A percentile compares a stretch with the other conserved stretches of the same genome.
These are phyloP conservation scores for Procambarus clarkii DNA, from an alignment of 1,140 invertebrate species.

Conservation along the genomic window DNA sequence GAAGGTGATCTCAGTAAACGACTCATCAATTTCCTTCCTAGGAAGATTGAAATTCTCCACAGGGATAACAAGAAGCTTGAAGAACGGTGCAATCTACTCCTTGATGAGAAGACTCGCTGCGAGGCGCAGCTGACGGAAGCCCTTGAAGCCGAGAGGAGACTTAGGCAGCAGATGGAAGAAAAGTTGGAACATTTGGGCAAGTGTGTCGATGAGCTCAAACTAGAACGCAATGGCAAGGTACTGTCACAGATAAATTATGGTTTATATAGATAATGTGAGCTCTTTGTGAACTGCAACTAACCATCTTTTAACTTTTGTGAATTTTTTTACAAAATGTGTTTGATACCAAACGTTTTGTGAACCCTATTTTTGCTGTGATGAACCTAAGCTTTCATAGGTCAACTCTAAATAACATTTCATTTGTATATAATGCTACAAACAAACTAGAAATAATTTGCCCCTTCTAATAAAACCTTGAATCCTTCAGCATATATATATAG, in stretches of 20 bases:
- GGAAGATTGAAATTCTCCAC: slow-evolving; percentile 71
- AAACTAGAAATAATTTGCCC: no score
- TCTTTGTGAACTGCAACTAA: not conserved
- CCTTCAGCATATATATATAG: no score
- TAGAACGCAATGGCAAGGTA: slow-evolving; percentile 68
- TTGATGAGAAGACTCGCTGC: slow-evolving; percentile 49
- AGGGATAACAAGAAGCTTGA: slow-evolving; percentile 67
- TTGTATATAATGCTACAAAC: no score
- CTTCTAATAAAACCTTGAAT: no score
- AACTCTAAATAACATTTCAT: no score
- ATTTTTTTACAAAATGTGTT: not conserved
- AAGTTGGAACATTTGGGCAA: slow-evolving; percentile 71
- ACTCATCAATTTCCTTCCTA: slow-evolving; percentile 71
- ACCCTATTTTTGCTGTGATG: not conserved
- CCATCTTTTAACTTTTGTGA: not conserved
- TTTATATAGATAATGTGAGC: not conserved
- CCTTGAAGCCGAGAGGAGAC: slow-evolving; percentile 51
- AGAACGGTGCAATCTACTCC: slow-evolving; percentile 28
- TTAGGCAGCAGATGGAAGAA: slow-evolving; percentile 63
- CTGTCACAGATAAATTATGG: not conserved
- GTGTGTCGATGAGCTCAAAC: slow-evolving; percentile 70
- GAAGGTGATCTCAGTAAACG: slow-evolving; percentile 60
- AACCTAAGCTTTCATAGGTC: no score
- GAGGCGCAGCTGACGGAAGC: slow-evolving; percentile 43
- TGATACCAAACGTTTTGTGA: not conserved